Evolutionary conservation across 2,113 vertebrate genomes (phyloP), one percentile per base, ranked within the genome.

Genomic region (Callorhinus ursinus): DNA sequence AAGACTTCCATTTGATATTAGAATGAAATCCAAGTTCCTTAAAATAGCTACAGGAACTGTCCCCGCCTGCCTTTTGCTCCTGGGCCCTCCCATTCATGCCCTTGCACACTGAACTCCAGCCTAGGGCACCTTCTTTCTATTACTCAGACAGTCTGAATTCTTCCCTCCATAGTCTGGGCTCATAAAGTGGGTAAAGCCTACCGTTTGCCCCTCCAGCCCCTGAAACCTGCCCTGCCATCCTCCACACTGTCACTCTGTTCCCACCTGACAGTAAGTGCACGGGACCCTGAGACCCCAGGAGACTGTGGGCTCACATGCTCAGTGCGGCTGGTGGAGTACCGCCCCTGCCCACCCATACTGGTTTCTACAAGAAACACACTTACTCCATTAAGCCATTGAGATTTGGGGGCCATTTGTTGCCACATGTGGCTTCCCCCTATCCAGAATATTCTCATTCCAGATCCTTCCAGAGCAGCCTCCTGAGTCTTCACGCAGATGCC

Each of bases 251-350:
- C 16, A 5, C 2, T 33, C 39, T 1, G 36, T 11, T 12, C 31
- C 14, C 31, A 21, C 4, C 18, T 51, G 33, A 7, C 8, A 12
- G 13, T 5, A 2, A 9, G 4, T 2, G 10, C n/a, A 6, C 7
- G 26, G 49, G n/a, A 15, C 0, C 0, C 1, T 11, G 53, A 22
- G 1, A 8, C 10, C 31, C 46, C 2, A 2, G 28, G 2, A 16
- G 9, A 6, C 49, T 21, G 15, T 18, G 11, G 8, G 21, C 26
- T 31, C 16, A 2, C 61, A 16, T 49, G 61, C 10, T 13, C 36
- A 4, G 7, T 4, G 14, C 5, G 26, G 21, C 69, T 4, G 28
- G 24, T 3, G 42, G 0, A 14, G 14, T 18, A 7, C 7, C 0
- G 14, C 9, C 55, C 55, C 49, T 36, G 46, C 15, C 9, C 59